phyloP scores from a whole-genome alignment of 2,113 vertebrate genomes.

The Sorex fumeus region DNA sequence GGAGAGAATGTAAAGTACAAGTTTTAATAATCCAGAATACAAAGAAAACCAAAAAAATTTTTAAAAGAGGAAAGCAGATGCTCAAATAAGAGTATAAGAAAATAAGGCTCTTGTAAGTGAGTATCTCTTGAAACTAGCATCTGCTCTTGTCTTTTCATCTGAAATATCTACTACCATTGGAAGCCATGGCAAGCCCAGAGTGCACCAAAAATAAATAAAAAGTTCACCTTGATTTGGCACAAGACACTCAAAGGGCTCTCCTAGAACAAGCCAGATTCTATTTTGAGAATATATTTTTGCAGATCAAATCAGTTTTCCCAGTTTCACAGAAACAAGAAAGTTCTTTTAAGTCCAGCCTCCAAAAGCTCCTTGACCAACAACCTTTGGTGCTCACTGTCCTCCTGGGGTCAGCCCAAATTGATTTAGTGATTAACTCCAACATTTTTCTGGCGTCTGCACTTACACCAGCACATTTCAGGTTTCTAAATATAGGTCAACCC shows the following conservation, averaged over 20 bases:
- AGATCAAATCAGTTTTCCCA: slow-evolving; percentile 64
- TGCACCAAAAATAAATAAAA: background rate
- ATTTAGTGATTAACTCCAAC: slow-evolving; percentile 76
- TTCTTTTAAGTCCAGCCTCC: slow-evolving; percentile 73
- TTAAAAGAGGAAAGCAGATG: background rate
- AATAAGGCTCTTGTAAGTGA: background rate
- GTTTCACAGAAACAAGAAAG: slow-evolving; percentile 68
- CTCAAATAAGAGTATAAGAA: background rate
- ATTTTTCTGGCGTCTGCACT: slow-evolving; percentile 73
- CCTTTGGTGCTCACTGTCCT: slow-evolving; percentile 59
- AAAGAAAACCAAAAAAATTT: slow-evolving; percentile 29
- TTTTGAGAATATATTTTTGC: slow-evolving; percentile 59
- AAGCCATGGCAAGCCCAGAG: background rate
- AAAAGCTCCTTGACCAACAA: slow-evolving; percentile 62
- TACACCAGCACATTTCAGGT: slow-evolving; percentile 75
- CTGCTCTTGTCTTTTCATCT: background rate
- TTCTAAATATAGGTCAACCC: slow-evolving; percentile 89
- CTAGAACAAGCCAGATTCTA: slow-evolving; percentile 41
- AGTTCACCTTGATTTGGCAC: slow-evolving; percentile 26
- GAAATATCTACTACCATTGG: background rate
- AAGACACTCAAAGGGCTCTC: background rate
- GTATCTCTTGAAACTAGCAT: background rate
- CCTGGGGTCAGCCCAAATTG: slow-evolving; percentile 69
- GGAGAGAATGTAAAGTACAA: slow-evolving; percentile 30
- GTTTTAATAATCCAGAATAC: slow-evolving; percentile 55